Evolutionary conservation across 2,888 invertebrate species (phyloP).

Genomic region (Gymnosoma rotundatum): DNA sequence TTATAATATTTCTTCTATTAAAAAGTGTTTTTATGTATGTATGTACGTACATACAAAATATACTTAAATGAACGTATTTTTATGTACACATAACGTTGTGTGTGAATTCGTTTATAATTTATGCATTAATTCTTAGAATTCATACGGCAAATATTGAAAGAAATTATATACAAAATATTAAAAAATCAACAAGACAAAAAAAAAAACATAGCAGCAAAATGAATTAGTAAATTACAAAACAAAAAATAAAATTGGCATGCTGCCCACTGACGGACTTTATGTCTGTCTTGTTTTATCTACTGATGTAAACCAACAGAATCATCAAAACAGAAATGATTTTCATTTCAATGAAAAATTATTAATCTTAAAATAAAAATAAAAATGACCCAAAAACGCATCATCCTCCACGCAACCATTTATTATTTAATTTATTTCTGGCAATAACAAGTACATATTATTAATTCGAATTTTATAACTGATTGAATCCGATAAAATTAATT

Average conservation of each 20-base stretch:
- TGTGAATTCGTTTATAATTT: background rate
- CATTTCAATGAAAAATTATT: conserved; percentile 68
- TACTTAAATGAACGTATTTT: background rate
- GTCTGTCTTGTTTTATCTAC: conserved; percentile 28
- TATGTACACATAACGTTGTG: conserved; percentile 15
- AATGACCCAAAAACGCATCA: conserved; percentile 76
- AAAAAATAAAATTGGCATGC: conserved; percentile 49
- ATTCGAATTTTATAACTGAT: conserved; percentile 17
- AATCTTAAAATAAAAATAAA: conserved; percentile 74
- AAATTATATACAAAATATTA: conserved; percentile 27
- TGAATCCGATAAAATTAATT: background rate
- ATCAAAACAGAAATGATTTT: conserved; percentile 38
- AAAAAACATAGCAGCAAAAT: conserved; percentile 24
- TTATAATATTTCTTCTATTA: background rate
- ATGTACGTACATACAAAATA: background rate
- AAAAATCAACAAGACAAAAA: conserved; percentile 51
- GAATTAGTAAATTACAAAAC: conserved; percentile 57
- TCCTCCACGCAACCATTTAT: background rate
- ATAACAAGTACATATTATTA: background rate
- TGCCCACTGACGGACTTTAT: conserved; percentile 48
- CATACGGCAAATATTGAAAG: conserved; percentile 53
- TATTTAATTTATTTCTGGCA: background rate
- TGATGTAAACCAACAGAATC: conserved; percentile 61
- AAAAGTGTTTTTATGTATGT: background rate
- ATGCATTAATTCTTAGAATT: conserved; percentile 29